Evolutionary conservation across 1,140 invertebrate species (phyloP), one percentile per base, ranked within the genome.

Genomic region (Spodoptera litura): DNA sequence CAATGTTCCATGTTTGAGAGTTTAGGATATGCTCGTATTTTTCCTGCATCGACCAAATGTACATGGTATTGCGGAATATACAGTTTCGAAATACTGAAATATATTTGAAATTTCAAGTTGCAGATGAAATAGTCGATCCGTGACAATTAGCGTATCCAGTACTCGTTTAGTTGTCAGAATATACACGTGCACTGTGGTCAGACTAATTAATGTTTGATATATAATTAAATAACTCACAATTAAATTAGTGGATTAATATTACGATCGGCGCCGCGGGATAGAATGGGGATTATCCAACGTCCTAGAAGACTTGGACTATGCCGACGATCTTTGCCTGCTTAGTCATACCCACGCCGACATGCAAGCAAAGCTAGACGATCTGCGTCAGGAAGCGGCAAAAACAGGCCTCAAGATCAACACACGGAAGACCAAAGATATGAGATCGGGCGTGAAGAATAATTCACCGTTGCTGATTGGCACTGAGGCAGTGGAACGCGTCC

Each of bases 11-110:
- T 62, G 59, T 31, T 62, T 62, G 52, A 62, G 52, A 62, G 27
- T 75, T 75, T 75, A 62, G 72, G 72, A 62, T 62, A 75, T 52
- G 62, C 31, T 31, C 31, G 31, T 31, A 62, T 44, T 75, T 62
- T 75, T 27, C 44, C 25, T 10, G 58, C 25, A 62, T 52, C 44
- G 12, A 6, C 44, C 3, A 68, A 68, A 68, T 68, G 44, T 51
- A 68, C 31, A 52, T 75, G 11, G n/a, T 44, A 59, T 27, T 51
- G 58, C 20, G 15, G 38, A 74, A 61, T 62, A 38, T 44, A 52
- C 44, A 52, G 15, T 61, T 52, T 15, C 31, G 72, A 52, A 74
- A 61, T 13, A 58, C n/a, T 12, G 20, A 62, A 74, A 74, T 74
- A 35, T 58, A 55, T 55, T 71, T 55, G 12, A 10, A 35, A 35